A percentile compares a stretch with the other conserved stretches of the same genome.
Conservation (phyloP, 1,140 invertebrate species). For the Goniozus legneri region DNA sequence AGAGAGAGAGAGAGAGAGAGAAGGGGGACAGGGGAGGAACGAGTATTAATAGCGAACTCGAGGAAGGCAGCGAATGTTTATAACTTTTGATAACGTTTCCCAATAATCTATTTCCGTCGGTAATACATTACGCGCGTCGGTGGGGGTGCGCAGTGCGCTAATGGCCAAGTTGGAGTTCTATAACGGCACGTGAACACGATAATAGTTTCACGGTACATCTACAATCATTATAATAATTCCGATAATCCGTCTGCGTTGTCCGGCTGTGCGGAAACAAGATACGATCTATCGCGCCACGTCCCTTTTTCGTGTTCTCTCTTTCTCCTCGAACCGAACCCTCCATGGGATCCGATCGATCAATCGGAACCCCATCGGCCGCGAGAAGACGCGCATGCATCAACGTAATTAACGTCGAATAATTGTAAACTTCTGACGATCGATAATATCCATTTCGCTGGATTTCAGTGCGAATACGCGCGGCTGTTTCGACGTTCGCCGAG, state of each 20-base stretch:
- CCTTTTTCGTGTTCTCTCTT: slow-evolving; percentile 6
- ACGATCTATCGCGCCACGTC: no score
- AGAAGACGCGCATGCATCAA: neutral
- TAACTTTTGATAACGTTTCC: slow-evolving; percentile 29
- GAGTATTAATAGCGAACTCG: slow-evolving; percentile 21
- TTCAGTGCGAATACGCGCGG: no score
- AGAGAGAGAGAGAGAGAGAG: slow-evolving; percentile 13
- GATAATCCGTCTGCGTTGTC: slow-evolving; percentile 22
- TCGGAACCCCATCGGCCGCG: no score
- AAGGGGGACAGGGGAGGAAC: neutral
- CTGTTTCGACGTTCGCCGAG: no score
- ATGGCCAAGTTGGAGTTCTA: slow-evolving; percentile 27
- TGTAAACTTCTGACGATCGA: no score
- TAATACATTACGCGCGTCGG: slow-evolving; percentile 27
- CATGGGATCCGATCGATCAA: no score
- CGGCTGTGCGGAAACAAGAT: neutral
- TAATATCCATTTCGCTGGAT: no score
- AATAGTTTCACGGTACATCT: neutral
- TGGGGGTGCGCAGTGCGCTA: slow-evolving; percentile 8
- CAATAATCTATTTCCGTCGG: slow-evolving; percentile 30
- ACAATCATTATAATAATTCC: slow-evolving; percentile 11
- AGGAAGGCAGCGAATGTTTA: slow-evolving; percentile 22
- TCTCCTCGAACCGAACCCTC: no score
- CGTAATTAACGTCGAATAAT: neutral
- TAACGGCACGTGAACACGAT: neutral